A percentile compares a stretch with the other conserved stretches of the same genome.
phyloP scores from a whole-genome alignment of 1,140 invertebrate species.

The Solenopsis invicta region DNA sequence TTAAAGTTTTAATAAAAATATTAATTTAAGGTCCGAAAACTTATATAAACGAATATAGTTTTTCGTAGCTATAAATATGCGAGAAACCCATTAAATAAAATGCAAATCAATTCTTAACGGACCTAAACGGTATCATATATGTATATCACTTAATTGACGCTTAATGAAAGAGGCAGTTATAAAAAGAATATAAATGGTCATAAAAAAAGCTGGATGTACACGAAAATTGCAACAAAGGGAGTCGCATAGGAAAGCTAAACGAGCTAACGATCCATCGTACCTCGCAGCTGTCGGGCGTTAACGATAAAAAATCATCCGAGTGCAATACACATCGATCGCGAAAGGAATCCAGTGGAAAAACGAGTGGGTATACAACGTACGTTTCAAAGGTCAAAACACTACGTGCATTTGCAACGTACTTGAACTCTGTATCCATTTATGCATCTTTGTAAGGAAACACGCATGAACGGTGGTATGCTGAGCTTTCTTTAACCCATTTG shows the following conservation, averaged over 20 bases:
- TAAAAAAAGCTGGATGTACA: slow-evolving; percentile 11
- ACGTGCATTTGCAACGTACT: slow-evolving; percentile 30
- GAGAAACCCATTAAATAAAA: not conserved
- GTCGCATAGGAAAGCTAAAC: not conserved
- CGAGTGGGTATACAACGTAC: slow-evolving; percentile 24
- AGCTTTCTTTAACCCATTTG: not conserved
- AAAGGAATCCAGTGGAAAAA: slow-evolving; percentile 60
- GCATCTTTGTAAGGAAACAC: slow-evolving; percentile 12
- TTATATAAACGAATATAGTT: slow-evolving; percentile 21
- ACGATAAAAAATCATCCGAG: slow-evolving; percentile 51
- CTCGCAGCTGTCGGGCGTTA: slow-evolving; percentile 28
- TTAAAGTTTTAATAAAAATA: no score
- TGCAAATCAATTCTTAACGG: slow-evolving; percentile 15
- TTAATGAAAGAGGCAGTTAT: slow-evolving; percentile 10
- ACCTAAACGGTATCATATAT: not conserved
- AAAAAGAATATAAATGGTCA: slow-evolving; percentile 23
- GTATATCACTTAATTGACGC: slow-evolving; percentile 14
- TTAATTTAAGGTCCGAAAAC: not conserved
- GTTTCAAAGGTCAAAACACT: slow-evolving; percentile 56
- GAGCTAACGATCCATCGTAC: slow-evolving; percentile 56
- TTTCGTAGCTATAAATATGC: not conserved
- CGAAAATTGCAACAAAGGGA: slow-evolving; percentile 36
- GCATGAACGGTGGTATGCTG: not conserved
- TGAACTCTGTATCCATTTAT: slow-evolving; percentile 42
- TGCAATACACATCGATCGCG: slow-evolving; percentile 54